Conservation (phyloP, 1,140 invertebrate genomes). For the Ceratina australensis region DNA sequence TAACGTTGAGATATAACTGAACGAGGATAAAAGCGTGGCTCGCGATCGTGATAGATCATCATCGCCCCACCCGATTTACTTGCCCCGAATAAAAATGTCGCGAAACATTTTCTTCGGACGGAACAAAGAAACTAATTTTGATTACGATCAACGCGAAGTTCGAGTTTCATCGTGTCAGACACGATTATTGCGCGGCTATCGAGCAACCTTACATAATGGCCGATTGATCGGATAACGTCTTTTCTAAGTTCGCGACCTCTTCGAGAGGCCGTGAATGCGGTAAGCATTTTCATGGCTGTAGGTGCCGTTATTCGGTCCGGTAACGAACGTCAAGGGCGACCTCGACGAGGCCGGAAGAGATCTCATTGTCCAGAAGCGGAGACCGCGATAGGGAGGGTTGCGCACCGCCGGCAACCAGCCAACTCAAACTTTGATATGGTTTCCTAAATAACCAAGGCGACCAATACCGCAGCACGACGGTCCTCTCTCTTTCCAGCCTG, state of each 20-base stretch:
- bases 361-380: conserved; percentile 70
- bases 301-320: conserved; percentile 61
- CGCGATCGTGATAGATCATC: too few relatives aligned
- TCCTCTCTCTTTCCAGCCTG: conserved; percentile 58
- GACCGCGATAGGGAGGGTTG: conserved; percentile 66
- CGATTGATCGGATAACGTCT: conserved; percentile 43
- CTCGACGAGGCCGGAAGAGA: conserved; percentile 63
- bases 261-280: conserved; percentile 36
- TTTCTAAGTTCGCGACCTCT: conserved; percentile 46
- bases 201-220: conserved; percentile 4
- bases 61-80: too few relatives aligned
- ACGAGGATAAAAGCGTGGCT: too few relatives aligned
- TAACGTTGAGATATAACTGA: too few relatives aligned
- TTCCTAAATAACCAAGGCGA: conserved; percentile 78
- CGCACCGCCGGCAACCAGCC: conserved; percentile 68
- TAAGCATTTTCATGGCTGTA: conserved; percentile 48
- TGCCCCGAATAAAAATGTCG: too few relatives aligned
- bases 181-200: neutral
- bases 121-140: too few relatives aligned
- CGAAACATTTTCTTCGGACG: too few relatives aligned
- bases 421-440: conserved; percentile 78
- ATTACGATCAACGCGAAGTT: too few relatives aligned
- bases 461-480: conserved; percentile 72
- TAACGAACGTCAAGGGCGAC: conserved; percentile 66
- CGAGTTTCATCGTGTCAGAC: neutral